phyloP scores from a whole-genome alignment of 2,888 invertebrate genomes.

The Capitulum mitella region DNA sequence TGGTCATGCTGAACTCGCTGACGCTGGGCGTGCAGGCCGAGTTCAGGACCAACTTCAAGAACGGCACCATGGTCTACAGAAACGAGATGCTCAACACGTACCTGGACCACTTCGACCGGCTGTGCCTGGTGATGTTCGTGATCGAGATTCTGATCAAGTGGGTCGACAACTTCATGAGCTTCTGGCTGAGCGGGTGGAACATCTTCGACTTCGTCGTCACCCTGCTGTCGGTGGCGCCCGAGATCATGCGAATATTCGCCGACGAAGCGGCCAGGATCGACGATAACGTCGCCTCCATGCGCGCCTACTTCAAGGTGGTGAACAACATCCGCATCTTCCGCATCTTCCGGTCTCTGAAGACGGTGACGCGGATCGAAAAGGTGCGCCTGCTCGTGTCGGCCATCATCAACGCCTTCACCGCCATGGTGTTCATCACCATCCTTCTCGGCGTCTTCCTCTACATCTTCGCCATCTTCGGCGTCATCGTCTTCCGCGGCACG shows the following conservation, averaged over 20 bases:
- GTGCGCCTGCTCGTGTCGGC: conserved; percentile 37
- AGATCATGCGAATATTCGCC: not conserved
- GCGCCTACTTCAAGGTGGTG: conserved; percentile 28
- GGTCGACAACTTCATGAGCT: conserved; percentile 36
- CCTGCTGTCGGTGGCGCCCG: not conserved
- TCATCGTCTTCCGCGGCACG: conserved; percentile 30
- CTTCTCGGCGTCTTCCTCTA: conserved; percentile 10
- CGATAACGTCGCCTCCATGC: not conserved
- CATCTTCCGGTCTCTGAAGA: conserved; percentile 37
- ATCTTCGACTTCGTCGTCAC: conserved; percentile 36
- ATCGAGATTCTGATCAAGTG: conserved; percentile 37
- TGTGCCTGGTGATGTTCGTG: conserved; percentile 36
- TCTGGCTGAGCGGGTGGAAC: conserved; percentile 37
- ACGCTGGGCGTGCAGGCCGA: not conserved
- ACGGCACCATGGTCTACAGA: not conserved
- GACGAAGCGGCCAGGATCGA: not conserved
- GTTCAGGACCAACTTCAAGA: not conserved
- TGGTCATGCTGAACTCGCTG: not conserved
- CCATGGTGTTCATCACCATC: conserved; percentile 33
- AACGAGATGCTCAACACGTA: not conserved
- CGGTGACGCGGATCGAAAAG: conserved; percentile 37
- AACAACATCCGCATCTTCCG: conserved; percentile 37
- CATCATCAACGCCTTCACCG: conserved; percentile 36
- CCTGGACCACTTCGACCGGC: conserved; percentile 36
- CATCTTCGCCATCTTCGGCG: conserved; percentile 17